phyloP scores from a whole-genome alignment of 2,888 invertebrate genomes.

The Augiades crinisus region DNA sequence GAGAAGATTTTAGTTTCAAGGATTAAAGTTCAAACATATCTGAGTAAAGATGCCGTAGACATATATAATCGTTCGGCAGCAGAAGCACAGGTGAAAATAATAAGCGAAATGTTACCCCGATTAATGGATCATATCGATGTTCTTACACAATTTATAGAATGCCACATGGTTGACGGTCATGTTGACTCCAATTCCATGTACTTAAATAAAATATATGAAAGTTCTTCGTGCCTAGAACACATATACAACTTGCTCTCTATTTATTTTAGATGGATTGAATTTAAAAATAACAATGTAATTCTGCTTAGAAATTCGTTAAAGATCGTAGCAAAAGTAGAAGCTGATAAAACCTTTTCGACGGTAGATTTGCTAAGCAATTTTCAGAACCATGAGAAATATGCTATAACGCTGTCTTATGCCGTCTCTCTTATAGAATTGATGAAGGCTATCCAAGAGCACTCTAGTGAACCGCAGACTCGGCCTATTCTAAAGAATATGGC shows the following conservation, averaged over 20 bases:
- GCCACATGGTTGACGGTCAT: constrained; percentile 38
- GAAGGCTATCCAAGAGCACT: constrained; percentile 68
- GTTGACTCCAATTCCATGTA: constrained; percentile 45
- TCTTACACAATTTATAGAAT: constrained; percentile 51
- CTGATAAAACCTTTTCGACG: constrained; percentile 48
- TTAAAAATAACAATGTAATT: constrained; percentile 67
- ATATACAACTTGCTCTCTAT: constrained; percentile 79
- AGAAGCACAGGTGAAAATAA: constrained; percentile 53
- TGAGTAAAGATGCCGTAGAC: constrained; percentile 46
- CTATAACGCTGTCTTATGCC: constrained; percentile 79
- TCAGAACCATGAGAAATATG: constrained; percentile 70
- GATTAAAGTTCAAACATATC: constrained; percentile 62
- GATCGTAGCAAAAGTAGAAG: constrained; percentile 52
- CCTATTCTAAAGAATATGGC: constrained; percentile 69
- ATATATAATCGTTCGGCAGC: constrained; percentile 57
- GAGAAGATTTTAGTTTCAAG: constrained; percentile 58
- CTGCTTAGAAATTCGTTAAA: constrained; percentile 62
- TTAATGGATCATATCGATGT: constrained; percentile 53
- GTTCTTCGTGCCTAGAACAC: constrained; percentile 74
- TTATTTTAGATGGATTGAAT: constrained; percentile 84
- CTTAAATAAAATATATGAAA: constrained; percentile 47
- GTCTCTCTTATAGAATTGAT: constrained; percentile 77
- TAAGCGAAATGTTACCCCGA: constrained; percentile 56
- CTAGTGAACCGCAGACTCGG: constrained; percentile 57
- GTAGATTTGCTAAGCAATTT: constrained; percentile 68